phyloP scores from a whole-genome alignment of 2,113 vertebrate genomes.

The Corvus cornix region DNA sequence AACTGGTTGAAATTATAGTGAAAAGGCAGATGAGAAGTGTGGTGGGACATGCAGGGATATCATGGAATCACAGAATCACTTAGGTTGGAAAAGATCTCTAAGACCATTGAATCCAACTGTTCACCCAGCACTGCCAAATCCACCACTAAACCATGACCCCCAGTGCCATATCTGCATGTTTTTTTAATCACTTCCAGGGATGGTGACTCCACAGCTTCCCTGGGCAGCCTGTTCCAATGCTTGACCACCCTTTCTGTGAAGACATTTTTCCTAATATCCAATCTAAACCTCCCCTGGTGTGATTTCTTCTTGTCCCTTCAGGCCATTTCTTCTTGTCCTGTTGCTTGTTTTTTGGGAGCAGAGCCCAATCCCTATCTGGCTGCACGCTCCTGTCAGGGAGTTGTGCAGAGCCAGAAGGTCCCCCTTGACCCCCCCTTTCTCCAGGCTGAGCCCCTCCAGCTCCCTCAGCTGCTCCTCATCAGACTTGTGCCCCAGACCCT shows the following conservation, averaged over 20 bases:
- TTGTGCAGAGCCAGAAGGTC: neutral
- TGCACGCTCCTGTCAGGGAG: neutral
- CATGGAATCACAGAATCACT: neutral
- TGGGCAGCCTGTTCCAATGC: neutral
- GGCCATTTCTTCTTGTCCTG: neutral
- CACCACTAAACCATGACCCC: neutral
- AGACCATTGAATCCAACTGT: neutral
- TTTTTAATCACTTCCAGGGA: neutral
- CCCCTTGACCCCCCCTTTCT: neutral
- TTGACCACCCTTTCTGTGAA: neutral
- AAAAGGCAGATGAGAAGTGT: neutral
- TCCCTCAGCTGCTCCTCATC: neutral
- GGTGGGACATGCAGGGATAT: neutral
- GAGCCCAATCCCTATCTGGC: fast-evolving
- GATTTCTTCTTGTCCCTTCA: neutral
- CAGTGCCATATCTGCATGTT: neutral
- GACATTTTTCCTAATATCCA: neutral
- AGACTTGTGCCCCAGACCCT: neutral
- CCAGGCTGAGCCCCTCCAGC: neutral
- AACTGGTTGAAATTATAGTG: neutral
- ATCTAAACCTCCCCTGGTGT: neutral
- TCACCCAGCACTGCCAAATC: neutral
- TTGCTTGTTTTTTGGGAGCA: neutral
- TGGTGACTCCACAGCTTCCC: neutral
- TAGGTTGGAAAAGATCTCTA: neutral